phyloP scores from a whole-genome alignment of 2,888 invertebrate species.

The Nymphalis urticae region DNA sequence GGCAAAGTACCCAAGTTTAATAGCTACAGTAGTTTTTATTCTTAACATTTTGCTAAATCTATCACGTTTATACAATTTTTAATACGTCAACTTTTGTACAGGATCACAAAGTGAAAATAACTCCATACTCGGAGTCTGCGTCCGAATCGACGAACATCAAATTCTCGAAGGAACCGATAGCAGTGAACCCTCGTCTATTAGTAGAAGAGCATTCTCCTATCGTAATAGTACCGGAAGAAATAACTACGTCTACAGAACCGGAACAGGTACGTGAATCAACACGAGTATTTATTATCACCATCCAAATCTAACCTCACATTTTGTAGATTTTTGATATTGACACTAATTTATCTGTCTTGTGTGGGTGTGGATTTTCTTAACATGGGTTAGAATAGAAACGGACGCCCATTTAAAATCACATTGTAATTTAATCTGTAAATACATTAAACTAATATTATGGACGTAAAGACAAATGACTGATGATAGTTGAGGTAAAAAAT shows the following conservation, averaged over 20 bases:
- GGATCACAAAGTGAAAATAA: constrained; percentile 71
- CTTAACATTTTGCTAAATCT: not conserved
- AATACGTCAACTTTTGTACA: constrained; percentile 36
- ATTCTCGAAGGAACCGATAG: constrained; percentile 49
- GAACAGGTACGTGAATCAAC: constrained; percentile 61
- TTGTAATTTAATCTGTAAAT: constrained; percentile 56
- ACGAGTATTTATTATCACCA: constrained; percentile 32
- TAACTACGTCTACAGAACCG: constrained; percentile 62
- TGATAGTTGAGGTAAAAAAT: not conserved
- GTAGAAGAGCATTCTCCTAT: constrained; percentile 48
- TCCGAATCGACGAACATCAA: constrained; percentile 63
- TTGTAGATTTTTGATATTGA: constrained; percentile 43
- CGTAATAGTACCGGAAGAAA: constrained; percentile 53
- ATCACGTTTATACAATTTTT: not conserved
- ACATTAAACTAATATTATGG: constrained; percentile 61
- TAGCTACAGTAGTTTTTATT: constrained; percentile 32
- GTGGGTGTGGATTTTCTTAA: constrained; percentile 61
- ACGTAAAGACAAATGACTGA: constrained; percentile 57
- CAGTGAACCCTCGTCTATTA: constrained; percentile 52
- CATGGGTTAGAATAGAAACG: constrained; percentile 58
- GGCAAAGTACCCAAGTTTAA: constrained; percentile 26
- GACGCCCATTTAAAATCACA: constrained; percentile 50
- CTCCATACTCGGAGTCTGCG: constrained; percentile 64
- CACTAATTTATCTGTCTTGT: constrained; percentile 49
- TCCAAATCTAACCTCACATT: constrained; percentile 41